These are phyloP conservation scores for Eustalomyia histrio DNA, from an alignment of 2,888 invertebrate genomes.

Conservation along the genomic window DNA sequence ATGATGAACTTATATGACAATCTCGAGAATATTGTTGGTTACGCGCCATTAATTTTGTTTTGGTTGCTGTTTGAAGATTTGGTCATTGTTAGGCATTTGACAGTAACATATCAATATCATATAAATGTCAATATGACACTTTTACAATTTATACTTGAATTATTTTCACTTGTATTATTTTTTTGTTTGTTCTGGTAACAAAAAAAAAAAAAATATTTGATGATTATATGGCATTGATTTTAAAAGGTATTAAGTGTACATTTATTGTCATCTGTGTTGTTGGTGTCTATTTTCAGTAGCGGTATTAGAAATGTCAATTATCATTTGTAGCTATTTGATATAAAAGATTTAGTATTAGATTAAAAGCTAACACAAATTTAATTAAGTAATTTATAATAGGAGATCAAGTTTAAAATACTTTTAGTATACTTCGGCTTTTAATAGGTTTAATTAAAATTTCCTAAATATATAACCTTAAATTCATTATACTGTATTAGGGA, in stretches of 20 bases:
- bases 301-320: background rate
- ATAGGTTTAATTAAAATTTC: too few species aligned
- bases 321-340: background rate
- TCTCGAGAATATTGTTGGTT: constrained; percentile 43
- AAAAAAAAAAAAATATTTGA: background rate
- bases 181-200: background rate
- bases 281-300: background rate
- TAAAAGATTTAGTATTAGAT: too few species aligned
- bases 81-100: constrained; percentile 47
- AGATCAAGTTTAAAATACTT: too few species aligned
- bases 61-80: constrained; percentile 28
- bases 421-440: too few species aligned
- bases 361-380: too few species aligned
- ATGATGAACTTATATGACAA: constrained; percentile 45
- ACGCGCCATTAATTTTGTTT: constrained; percentile 37
- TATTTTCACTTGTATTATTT: constrained; percentile 33
- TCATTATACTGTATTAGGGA: too few species aligned
- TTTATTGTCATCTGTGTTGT: background rate
- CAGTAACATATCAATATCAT: constrained; percentile 64
- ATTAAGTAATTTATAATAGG: too few species aligned
- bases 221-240: background rate
- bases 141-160: constrained; percentile 46
- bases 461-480: too few species aligned
- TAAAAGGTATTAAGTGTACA: background rate
- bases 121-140: constrained; percentile 66